Evolutionary conservation across 2,113 vertebrate species (phyloP), one percentile per base, ranked within the genome.

Genomic region (Eurypyga helias): DNA sequence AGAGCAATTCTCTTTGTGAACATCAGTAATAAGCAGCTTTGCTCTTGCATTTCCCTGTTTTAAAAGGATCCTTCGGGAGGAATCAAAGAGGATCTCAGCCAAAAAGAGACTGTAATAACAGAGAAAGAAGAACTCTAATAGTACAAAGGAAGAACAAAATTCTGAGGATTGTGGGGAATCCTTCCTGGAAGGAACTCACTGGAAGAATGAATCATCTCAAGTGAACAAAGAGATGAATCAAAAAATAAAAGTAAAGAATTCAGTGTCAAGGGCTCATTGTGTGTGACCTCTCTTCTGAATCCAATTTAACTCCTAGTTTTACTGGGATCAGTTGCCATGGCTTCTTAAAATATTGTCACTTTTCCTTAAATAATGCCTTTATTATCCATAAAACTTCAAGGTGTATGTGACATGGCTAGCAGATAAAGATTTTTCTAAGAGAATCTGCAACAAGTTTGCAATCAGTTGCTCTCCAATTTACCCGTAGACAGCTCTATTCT

Each of bases 121-220:
- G 65, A 90, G 64, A 97, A 97, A 87, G 85, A 83, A 80, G 92
- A 97, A 85, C 92, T 97, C 60, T 96, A 92, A 60, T 8, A 72
- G 38, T 25, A 34, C 36, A 43, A 43, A 80, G 41, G 77, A 85
- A 72, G 19, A 90, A 12, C 23, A 90, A 89, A 49, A 46, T 71
- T 72, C 72, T 52, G 31, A 89, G 65, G 69, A 82, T 33, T 70
- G 55, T 48, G 83, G 49, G 66, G 80, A 92, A 87, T 87, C 76
- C 41, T 82, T 89, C 80, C 86, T 81, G 57, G 83, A 92, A 94
- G 41, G 60, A 84, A 67, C 26, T 79, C 34, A 48, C 24, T 85
- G 38, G 23, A 55, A 95, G 55, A 81, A 75, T 83, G 43, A 71
- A 78, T 79, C n/a, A 43, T 67, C 66, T 79, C 23, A 69, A 81